phyloP scores from a whole-genome alignment of 2,888 invertebrate species.

The Drosophila kanekoi region DNA sequence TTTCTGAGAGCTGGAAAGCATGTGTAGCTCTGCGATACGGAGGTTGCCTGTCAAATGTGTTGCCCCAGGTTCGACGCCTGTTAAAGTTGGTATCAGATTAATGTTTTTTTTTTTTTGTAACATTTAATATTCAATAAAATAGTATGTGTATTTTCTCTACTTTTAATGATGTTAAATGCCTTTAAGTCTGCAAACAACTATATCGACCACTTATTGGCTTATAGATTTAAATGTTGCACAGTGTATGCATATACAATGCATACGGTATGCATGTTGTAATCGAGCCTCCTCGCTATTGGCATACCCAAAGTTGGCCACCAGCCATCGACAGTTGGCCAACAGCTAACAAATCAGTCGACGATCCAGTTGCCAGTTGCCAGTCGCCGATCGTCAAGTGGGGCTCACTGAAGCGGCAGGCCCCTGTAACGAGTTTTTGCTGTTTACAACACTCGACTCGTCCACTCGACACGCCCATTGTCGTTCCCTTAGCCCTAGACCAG shows the following conservation, averaged over 20 bases:
- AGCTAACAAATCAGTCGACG: constrained; percentile 67
- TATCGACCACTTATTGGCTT: too few relatives aligned
- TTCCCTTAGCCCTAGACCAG: neutral
- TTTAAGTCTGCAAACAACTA: too few relatives aligned
- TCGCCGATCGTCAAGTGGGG: constrained; percentile 46
- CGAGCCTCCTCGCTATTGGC: constrained; percentile 40
- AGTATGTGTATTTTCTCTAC: too few relatives aligned
- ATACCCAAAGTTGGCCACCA: constrained; percentile 47
- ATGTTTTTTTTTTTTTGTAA: too few relatives aligned
- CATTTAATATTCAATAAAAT: too few relatives aligned
- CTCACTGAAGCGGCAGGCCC: constrained; percentile 54
- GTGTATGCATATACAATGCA: constrained; percentile 3
- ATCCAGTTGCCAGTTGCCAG: constrained; percentile 39
- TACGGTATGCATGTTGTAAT: constrained; percentile 57
- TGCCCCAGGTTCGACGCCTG: too few relatives aligned
- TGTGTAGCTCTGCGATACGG: too few relatives aligned
- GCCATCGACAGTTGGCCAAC: constrained; percentile 58
- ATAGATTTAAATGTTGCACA: neutral
- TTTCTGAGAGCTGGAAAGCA: too few relatives aligned
- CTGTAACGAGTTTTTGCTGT: constrained; percentile 56
- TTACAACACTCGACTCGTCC: constrained; percentile 31
- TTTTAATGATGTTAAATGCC: too few relatives aligned
- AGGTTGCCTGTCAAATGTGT: too few relatives aligned
- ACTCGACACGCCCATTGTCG: constrained; percentile 10
- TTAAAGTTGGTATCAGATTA: too few relatives aligned